These are phyloP conservation scores for Eidolon helvum DNA, from an alignment of 2,113 vertebrate species.

Conservation along the genomic window DNA sequence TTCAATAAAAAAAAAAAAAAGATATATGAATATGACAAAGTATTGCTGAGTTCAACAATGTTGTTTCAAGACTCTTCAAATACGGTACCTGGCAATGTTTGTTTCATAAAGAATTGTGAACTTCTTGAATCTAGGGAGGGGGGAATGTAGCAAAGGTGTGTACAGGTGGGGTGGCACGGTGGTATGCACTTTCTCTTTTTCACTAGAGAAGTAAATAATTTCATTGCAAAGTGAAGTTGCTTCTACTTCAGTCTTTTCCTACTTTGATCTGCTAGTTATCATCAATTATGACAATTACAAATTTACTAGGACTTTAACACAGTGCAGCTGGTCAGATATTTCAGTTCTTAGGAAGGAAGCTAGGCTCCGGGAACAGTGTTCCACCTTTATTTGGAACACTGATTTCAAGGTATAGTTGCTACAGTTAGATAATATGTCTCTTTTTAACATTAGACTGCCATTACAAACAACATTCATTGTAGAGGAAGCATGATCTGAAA, in stretches of 20 bases:
- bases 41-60: conserved; percentile 85
- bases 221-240: conserved; percentile 7
- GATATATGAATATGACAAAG: conserved; percentile 81
- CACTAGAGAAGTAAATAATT: conserved; percentile 61
- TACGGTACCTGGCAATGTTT: conserved; percentile 82
- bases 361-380: conserved; percentile 42
- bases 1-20: conserved; percentile 83
- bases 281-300: conserved; percentile 57
- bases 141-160: not conserved
- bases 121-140: conserved; percentile 74
- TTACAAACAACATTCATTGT: not conserved
- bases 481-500: not conserved
- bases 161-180: not conserved
- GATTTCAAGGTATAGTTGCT: conserved; percentile 29
- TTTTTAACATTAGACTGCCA: not conserved
- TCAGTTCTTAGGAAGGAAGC: conserved; percentile 70
- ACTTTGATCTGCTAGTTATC: conserved; percentile 58
- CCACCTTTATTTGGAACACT: conserved; percentile 38
- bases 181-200: conserved; percentile 77
- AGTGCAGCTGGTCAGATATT: conserved; percentile 55
- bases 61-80: conserved; percentile 83
- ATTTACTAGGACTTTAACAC: conserved; percentile 58
- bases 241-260: conserved; percentile 44
- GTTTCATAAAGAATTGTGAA: conserved; percentile 81
- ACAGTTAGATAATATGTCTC: not conserved